These are phyloP conservation scores for Gasteruption jaculator DNA, from an alignment of 2,888 invertebrate genomes.

Conservation along the genomic window DNA sequence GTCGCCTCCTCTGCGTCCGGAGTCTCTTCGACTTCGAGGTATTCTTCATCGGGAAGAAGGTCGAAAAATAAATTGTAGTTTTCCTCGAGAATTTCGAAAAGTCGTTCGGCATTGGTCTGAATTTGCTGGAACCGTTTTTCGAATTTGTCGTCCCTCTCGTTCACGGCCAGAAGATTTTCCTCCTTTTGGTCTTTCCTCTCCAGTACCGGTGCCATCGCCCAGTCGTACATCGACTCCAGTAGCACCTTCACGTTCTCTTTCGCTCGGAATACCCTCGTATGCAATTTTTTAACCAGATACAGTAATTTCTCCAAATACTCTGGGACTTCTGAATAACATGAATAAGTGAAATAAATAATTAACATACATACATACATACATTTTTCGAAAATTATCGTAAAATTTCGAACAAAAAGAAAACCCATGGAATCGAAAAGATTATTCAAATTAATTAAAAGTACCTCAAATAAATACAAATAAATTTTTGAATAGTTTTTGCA, in stretches of 20 bases:
- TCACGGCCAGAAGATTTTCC: slow-evolving; percentile 57
- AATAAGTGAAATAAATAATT: slow-evolving; percentile 44
- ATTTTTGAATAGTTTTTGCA: not conserved
- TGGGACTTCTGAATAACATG: slow-evolving; percentile 64
- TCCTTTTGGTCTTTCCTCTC: slow-evolving; percentile 67
- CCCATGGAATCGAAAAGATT: no score
- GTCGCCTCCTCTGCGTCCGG: not conserved
- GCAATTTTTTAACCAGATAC: slow-evolving; percentile 65
- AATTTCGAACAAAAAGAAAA: no score
- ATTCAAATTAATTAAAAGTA: no score
- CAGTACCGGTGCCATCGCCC: slow-evolving; percentile 74
- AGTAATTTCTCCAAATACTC: slow-evolving; percentile 69
- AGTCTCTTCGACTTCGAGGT: slow-evolving; percentile 27
- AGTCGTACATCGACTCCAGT: slow-evolving; percentile 59
- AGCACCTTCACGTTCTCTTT: slow-evolving; percentile 64
- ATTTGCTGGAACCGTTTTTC: slow-evolving; percentile 55
- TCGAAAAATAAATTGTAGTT: slow-evolving; percentile 71
- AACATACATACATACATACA: no score
- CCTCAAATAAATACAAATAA: no score
- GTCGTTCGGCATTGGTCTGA: slow-evolving; percentile 56
- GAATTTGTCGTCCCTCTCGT: slow-evolving; percentile 57
- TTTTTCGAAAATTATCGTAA: no score
- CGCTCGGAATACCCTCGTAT: slow-evolving; percentile 64
- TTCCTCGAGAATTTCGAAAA: slow-evolving; percentile 58
- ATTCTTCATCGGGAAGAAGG: slow-evolving; percentile 53